Evolutionary conservation across 1,140 invertebrate species (phyloP).

Genomic region (Dendroctonus valens): DNA sequence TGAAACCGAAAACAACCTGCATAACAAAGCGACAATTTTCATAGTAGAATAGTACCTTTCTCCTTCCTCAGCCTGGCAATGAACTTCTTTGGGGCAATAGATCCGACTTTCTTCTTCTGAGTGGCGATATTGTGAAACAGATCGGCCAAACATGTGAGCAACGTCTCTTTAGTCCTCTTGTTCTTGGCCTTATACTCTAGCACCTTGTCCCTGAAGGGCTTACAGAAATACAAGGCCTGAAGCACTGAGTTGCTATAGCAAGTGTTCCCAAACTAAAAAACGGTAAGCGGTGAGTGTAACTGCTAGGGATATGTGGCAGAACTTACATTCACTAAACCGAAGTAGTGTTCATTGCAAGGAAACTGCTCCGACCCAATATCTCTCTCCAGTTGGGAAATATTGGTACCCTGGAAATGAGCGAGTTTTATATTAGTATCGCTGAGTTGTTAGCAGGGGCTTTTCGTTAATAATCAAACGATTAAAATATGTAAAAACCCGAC

Average conservation of each 20-base stretch:
- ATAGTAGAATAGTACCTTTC: conserved; percentile 75
- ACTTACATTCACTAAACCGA: conserved; percentile 96
- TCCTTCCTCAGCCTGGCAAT: conserved; percentile 97
- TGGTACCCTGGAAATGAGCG: conserved; percentile 76
- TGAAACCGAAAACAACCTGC: conserved; percentile 56
- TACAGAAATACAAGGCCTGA: conserved; percentile 98
- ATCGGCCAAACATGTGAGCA: conserved; percentile 96
- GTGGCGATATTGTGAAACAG: conserved; percentile 98
- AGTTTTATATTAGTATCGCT: conserved; percentile 1
- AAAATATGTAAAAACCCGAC: no score
- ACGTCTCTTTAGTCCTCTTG: conserved; percentile 95
- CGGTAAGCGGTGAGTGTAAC: conserved; percentile 14
- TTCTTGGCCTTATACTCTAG: conserved; percentile 98
- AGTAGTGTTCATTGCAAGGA: conserved; percentile 97
- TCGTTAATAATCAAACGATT: no score
- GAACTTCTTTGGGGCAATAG: conserved; percentile 99
- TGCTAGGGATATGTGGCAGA: no score
- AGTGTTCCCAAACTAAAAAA: conserved; percentile 97
- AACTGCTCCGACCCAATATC: conserved; percentile 97
- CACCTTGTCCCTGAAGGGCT: conserved; percentile 97
- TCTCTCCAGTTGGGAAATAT: conserved; percentile 96
- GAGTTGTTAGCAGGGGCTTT: no score
- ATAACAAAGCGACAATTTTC: neutral
- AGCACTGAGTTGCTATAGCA: conserved; percentile 99
- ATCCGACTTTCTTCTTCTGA: conserved; percentile 99